Conservation (phyloP, 2,888 invertebrate species). For the Drosophila barbarae region DNA sequence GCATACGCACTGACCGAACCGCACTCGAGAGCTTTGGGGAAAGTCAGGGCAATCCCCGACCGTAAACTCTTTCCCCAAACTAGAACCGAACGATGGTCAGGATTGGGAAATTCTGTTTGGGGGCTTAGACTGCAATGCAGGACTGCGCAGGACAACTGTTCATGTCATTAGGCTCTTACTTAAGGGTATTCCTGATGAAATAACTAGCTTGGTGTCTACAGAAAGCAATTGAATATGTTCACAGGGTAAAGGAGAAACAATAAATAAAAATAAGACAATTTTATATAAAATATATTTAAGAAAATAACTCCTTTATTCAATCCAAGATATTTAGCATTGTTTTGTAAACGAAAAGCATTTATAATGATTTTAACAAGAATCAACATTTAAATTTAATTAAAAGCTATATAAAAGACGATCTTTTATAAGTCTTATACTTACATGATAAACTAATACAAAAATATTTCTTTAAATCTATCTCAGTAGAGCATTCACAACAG, state of each 20-base stretch:
- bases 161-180: slow-evolving; percentile 2
- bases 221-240: background rate
- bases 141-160: background rate
- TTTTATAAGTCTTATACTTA: too few relatives aligned
- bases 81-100: background rate
- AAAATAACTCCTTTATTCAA: too few relatives aligned
- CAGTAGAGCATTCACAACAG: slow-evolving; percentile 3
- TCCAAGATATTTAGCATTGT: too few relatives aligned
- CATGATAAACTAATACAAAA: too few relatives aligned
- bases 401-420: too few relatives aligned
- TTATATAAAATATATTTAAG: background rate
- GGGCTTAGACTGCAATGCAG: slow-evolving; percentile 20
- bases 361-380: too few relatives aligned
- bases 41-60: slow-evolving; percentile 5
- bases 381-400: too few relatives aligned
- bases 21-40: slow-evolving; percentile 32
- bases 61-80: background rate
- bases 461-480: too few relatives aligned
- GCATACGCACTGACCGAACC: slow-evolving; percentile 30
- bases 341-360: too few relatives aligned
- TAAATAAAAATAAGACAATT: background rate
- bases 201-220: background rate
- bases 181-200: background rate
- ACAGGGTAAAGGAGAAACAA: too few relatives aligned
- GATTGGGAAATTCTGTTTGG: slow-evolving; percentile 11